Percentiles rank a stretch among this genome's conserved stretches.
phyloP scores from a whole-genome alignment of 2,797 vertebrate genomes.

The Chloroceryle inda region DNA sequence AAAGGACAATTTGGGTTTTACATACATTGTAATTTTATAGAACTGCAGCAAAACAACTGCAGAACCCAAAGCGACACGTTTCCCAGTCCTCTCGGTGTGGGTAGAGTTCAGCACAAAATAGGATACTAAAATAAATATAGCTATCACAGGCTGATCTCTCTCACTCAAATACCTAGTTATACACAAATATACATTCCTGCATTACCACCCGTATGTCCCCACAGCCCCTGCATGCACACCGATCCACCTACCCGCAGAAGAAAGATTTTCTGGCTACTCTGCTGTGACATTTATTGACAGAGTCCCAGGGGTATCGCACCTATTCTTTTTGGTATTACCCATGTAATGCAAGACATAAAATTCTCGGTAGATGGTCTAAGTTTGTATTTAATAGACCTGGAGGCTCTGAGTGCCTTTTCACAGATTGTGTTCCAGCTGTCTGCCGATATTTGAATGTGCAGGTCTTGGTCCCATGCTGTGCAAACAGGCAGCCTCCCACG shows the following conservation, averaged over 20 bases:
- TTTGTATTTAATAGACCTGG: conserved; percentile 76
- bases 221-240: background rate
- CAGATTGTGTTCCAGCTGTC: conserved; percentile 78
- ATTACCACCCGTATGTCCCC: background rate
- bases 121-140: background rate
- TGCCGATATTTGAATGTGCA: conserved; percentile 73
- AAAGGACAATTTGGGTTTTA: background rate
- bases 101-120: background rate
- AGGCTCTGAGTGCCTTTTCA: conserved; percentile 74
- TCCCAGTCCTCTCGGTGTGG: background rate
- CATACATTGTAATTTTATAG: background rate
- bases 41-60: background rate
- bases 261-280: background rate
- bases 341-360: conserved; percentile 60
- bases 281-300: conserved; percentile 54
- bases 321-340: conserved; percentile 58
- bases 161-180: background rate
- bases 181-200: background rate
- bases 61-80: background rate
- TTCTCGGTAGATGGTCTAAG: conserved; percentile 71
- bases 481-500: conserved; percentile 72
- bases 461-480: conserved; percentile 73
- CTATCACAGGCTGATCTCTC: background rate
- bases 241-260: background rate
- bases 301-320: conserved; percentile 35